Evolutionary conservation across 1,140 invertebrate species (phyloP), one percentile per base, ranked within the genome.

Genomic region (Pachypeltis micranthus): DNA sequence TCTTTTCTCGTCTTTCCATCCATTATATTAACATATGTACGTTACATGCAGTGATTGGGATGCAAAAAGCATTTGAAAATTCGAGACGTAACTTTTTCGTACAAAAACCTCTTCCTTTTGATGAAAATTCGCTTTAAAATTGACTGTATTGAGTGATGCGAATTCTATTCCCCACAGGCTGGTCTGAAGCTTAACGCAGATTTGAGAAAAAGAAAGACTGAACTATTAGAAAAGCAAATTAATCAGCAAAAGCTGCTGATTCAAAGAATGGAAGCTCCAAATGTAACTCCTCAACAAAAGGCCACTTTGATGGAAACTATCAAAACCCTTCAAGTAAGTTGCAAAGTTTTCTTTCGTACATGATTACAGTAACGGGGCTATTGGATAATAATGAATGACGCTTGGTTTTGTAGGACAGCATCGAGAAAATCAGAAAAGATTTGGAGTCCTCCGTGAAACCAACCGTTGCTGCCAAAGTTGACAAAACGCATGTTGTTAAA

Each of bases 181-280:
- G 84, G 83, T 10, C 69, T 83, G 2, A 87, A 87, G 69, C 76
- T 88, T 16, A 85, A 85, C 16, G 79, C 81, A 54, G 85, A 91
- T 72, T 74, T 91, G 54, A 79, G 86, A 10, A 86, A 87, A 67
- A 75, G 87, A 0, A 90, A 88, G 65, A 87, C 90, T 70, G 83
- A 85, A 66, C 71, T 93, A 21, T 69, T 93, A 2, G 81, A 88
- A 59, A 90, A 87, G 65, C 87, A 91, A 70, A 72, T 93, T 14
- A 79, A 82, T 16, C 85, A 92, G 67, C 86, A 92, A 69, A 86
- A 84, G 67, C 73, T 84, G 57, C 73, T 91, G 2, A 84, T 93
- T 44, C 80, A 85, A 39, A 83, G 83, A 63, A 75, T 90, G 16
- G 88, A 90, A 68, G 83, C 83, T 58, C 82, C 84, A 79, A 70